Conservation (phyloP, 1,140 invertebrate species). For the Drosophila fuyamai region DNA sequence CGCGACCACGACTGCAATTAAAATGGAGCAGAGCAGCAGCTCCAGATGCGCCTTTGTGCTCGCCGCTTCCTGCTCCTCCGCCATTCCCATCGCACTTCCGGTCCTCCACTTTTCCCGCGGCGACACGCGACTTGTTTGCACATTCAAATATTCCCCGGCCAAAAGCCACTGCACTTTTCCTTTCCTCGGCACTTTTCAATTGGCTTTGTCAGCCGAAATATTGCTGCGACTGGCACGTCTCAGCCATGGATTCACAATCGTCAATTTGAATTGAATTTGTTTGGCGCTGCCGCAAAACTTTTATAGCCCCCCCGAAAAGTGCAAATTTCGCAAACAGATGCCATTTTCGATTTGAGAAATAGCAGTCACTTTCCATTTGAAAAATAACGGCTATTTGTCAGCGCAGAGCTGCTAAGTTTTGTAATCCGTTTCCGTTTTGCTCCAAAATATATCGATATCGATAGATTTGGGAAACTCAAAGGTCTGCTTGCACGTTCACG, state of each 20-base stretch:
- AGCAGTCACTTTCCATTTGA: no score
- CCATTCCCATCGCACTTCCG: conserved; percentile 28
- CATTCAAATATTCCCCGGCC: conserved; percentile 21
- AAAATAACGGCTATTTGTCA: not conserved
- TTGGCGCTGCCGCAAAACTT: conserved; percentile 33
- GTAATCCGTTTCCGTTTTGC: conserved; percentile 1
- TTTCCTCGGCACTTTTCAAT: conserved; percentile 18
- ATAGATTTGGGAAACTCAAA: not conserved
- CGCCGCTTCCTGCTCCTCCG: conserved; percentile 1
- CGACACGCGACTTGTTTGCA: conserved; percentile 30
- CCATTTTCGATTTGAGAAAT: conserved; percentile 8
- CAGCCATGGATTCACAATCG: conserved; percentile 54
- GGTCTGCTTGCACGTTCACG: not conserved
- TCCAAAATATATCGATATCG: conserved; percentile 20
- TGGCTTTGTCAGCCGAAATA: conserved; percentile 20
- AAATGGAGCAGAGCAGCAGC: conserved; percentile 59
- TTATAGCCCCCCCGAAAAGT: conserved; percentile 24
- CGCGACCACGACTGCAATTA: conserved; percentile 63
- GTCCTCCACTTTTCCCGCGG: conserved; percentile 10
- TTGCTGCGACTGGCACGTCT: conserved; percentile 16
- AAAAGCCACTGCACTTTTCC: conserved; percentile 16
- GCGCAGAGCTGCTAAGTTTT: not conserved
- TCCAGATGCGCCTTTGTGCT: conserved; percentile 33
- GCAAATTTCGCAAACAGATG: conserved; percentile 41
- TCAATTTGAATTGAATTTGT: conserved; percentile 68